Evolutionary conservation across 2,797 vertebrate species (phyloP).

Genomic region (Phaenicophaeus curvirostris): DNA sequence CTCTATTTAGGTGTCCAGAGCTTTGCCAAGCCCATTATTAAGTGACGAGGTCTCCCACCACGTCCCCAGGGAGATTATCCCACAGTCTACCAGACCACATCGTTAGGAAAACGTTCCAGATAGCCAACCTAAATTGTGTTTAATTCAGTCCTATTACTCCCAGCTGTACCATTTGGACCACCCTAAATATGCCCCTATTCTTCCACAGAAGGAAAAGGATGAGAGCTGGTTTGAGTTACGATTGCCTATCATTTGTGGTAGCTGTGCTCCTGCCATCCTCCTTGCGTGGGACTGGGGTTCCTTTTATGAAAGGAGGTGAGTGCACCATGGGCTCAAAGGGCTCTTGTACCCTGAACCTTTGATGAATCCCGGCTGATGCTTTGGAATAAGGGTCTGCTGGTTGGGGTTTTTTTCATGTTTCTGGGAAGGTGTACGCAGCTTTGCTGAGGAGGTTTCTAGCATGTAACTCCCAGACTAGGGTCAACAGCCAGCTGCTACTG

Average conservation of each 20-base stretch:
- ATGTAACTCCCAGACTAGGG: slow-evolving; percentile 20
- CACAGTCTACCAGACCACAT: slow-evolving; percentile 63
- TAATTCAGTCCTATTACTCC: slow-evolving; percentile 63
- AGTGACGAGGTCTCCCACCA: slow-evolving; percentile 61
- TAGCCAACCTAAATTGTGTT: slow-evolving; percentile 58
- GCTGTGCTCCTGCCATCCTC: slow-evolving; percentile 53
- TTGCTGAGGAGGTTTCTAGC: slow-evolving; percentile 45
- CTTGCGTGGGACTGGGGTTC: not conserved
- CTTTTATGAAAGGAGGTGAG: slow-evolving; percentile 47
- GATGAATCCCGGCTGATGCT: slow-evolving; percentile 45
- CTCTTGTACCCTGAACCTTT: slow-evolving; percentile 21
- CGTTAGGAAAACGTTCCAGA: slow-evolving; percentile 32
- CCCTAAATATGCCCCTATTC: slow-evolving; percentile 42
- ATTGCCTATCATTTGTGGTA: slow-evolving; percentile 60
- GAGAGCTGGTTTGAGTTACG: slow-evolving; percentile 57
- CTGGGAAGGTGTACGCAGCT: slow-evolving; percentile 48
- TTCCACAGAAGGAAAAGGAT: slow-evolving; percentile 2
- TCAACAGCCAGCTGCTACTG: slow-evolving; percentile 53
- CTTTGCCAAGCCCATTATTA: slow-evolving; percentile 60
- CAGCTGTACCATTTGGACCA: slow-evolving; percentile 66
- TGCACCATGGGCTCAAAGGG: slow-evolving; percentile 43
- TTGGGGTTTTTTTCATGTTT: slow-evolving; percentile 23
- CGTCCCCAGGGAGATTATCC: slow-evolving; percentile 48
- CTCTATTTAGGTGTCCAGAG: slow-evolving; percentile 48
- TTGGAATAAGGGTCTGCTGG: slow-evolving; percentile 14